Evolutionary conservation across 1,140 invertebrate species (phyloP), one percentile per base, ranked within the genome.

Genomic region (Ostrea denselamellosa): DNA sequence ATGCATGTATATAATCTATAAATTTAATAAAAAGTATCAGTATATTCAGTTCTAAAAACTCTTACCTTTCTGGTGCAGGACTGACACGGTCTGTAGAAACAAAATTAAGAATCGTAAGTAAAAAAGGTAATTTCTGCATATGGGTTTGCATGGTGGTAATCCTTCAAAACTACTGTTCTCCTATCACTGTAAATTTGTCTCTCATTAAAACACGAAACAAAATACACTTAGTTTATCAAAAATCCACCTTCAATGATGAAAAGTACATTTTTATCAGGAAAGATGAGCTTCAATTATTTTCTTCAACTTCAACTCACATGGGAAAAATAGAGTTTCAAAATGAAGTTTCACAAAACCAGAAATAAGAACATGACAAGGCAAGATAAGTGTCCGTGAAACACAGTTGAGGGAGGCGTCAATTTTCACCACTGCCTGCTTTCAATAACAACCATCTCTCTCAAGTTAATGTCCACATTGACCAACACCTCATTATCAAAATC

Each of bases 381-480:
- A 77, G 68, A 77, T 77, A 77, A 28, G 68, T 34, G 68, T 77
- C 28, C 28, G 28, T 9, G 68, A 77, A 77, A n/a, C 68, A 3
- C 28, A 77, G 68, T 77, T 9, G 25, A 62, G 25, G 68, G 25
- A 77, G 68, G 68, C 68, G 68, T 77, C 68, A 77, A 77, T 77
- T 77, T 77, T 77, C 68, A 77, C 68, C 68, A 77, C 68, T 77
- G 68, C 68, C 68, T 77, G 68, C 68, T 28, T 77, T 77, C 68
- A 77, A 77, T 77, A 77, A 77, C 68, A 77, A 77, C 68, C 68
- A 12, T 77, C 68, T 77, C 68, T 77, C 68, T 77, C 68, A 77
- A 77, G 68, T 77, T 77, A 77, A 77, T 77, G 68, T 77, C 68
- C 68, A 77, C 68, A 12, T 22, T 77, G 68, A 77, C 68, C 68